Base-by-base conservation (phyloP, 2,797 vertebrate genomes). In the Crax fasciolata region DNA sequence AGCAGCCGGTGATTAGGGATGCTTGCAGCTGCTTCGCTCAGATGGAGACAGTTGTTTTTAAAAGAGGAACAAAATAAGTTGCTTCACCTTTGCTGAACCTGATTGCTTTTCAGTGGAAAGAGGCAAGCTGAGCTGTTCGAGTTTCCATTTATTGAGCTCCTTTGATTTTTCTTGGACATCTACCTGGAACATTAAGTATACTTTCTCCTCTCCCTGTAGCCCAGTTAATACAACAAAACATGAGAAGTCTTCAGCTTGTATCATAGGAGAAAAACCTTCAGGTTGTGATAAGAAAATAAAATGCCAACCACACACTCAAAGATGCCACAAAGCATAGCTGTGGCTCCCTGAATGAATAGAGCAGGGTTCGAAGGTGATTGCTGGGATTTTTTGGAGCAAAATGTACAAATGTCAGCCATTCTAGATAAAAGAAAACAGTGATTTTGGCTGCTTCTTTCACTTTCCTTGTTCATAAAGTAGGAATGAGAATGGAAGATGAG, bases 101-200 rank as follows among this genome's bases (percentile, higher is more conserved):
- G 70, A 68, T 95, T 91, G 55, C 74, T 96, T 94, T 95, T 55
- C 66, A 91, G 67, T 17, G 10, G 80, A 52, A 91, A 95, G 49
- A 97, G 63, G 67, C 67, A 94, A 95, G 88, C 93, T 91, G 87
- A 80, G 75, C 59, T 78, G 32, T 71, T 73, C 54, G 55, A 71
- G 65, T 91, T 96, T 93, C 81, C 74, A 94, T 89, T 96, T 92
- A 94, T 49, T 95, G 83, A 95, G 90, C 27, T 81, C 38, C 77
- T 89, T 93, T 94, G 72, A 94, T 96, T 97, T 89, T 97, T 91
- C 94, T 95, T 95, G 71, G 87, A 78, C 63, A 63, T 70, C 87
- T 95, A 78, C 49, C 65, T 76, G 70, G 59, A 95, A 90, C 71
- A 76, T 61, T 83, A 93, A 96, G 58, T 10, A 7, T 70, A 86